Evolutionary conservation across 1,140 invertebrate genomes (phyloP).

Genomic region (Camponotus vicinus): DNA sequence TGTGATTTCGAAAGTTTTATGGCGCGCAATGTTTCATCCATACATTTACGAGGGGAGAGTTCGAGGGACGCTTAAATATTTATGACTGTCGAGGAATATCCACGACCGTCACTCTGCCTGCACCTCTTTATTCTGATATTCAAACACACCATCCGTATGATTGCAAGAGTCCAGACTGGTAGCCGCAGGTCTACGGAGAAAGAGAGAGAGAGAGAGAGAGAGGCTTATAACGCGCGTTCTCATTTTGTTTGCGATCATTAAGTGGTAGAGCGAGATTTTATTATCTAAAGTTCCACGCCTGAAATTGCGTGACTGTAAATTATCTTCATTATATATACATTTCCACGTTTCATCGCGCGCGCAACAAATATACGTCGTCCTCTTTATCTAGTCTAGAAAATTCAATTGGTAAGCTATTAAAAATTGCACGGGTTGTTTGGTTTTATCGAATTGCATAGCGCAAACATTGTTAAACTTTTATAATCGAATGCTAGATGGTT

Average conservation of each 20-base stretch:
- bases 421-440: background rate
- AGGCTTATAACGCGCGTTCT: background rate
- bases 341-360: background rate
- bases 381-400: constrained; percentile 1
- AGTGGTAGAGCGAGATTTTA: background rate
- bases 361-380: background rate
- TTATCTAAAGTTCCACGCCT: background rate
- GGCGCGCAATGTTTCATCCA: constrained; percentile 57
- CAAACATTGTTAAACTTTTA: background rate
- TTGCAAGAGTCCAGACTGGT: constrained; percentile 7
- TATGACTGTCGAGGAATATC: constrained; percentile 55
- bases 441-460: background rate
- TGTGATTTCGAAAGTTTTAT: constrained; percentile 59
- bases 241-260: constrained; percentile 23
- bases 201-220: background rate
- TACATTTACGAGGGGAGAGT: constrained; percentile 49
- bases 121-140: constrained; percentile 50
- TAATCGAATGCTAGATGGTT: background rate
- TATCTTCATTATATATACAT: background rate
- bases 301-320: constrained; percentile 16
- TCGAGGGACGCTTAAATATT: constrained; percentile 52
- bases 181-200: background rate
- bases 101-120: constrained; percentile 33
- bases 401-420: background rate
- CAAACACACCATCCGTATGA: constrained; percentile 35